A percentile compares a stretch with the other conserved stretches of the same genome.
Conservation (phyloP, 1,140 invertebrate genomes). For the Harpegnathos saltator region DNA sequence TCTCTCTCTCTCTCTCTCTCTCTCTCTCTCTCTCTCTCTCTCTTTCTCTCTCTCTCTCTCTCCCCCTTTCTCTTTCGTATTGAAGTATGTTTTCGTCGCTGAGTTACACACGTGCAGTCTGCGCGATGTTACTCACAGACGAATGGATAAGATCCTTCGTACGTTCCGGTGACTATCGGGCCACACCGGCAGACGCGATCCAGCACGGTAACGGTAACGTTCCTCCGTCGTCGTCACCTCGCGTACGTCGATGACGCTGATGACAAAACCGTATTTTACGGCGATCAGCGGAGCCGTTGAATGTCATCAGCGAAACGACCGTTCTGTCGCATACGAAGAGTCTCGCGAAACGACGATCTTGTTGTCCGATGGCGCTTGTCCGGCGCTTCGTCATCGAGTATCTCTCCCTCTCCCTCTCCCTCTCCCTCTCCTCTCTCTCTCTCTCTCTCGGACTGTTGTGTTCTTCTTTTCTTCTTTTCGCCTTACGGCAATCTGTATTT, state of each 20-base stretch:
- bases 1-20: too few species aligned
- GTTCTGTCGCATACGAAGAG: not conserved
- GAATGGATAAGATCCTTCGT: not conserved
- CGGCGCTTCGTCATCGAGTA: slow-evolving; percentile 10
- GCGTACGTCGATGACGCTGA: slow-evolving; percentile 4
- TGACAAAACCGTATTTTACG: not conserved
- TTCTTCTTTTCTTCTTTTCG: too few species aligned
- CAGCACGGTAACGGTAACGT: not conserved
- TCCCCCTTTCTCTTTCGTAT: too few species aligned
- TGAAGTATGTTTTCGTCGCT: not conserved
- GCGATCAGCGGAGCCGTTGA: slow-evolving; percentile 20
- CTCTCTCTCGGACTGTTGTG: not conserved
- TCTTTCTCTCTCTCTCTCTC: too few species aligned
- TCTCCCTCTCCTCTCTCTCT: too few species aligned
- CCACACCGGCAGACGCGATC: not conserved
- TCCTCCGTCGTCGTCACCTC: not conserved
- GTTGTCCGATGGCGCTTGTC: not conserved
- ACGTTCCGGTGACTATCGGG: not conserved
- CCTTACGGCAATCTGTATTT: not conserved
- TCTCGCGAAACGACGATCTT: not conserved
- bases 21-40: too few species aligned
- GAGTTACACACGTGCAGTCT: slow-evolving; percentile 1
- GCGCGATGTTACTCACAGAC: not conserved
- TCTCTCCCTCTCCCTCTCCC: too few species aligned
- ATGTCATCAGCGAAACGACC: slow-evolving; percentile 8